Percentiles rank a stretch among this genome's conserved stretches.
Conservation (phyloP, 2,888 invertebrate genomes). For the Thumatha senex region DNA sequence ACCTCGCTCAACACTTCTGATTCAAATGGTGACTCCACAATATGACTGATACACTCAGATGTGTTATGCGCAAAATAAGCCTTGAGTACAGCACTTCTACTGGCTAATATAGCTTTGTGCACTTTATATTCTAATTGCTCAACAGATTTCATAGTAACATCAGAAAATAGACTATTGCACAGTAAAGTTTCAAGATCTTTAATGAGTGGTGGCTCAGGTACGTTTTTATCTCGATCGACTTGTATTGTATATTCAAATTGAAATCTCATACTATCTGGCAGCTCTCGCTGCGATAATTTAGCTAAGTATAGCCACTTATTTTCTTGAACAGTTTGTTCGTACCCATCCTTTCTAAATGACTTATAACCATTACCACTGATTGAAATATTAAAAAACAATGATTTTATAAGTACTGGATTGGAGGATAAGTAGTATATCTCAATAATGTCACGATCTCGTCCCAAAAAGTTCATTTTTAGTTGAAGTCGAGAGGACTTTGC, state of each 20-base stretch:
- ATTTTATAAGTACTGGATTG: constrained; percentile 66
- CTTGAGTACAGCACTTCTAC: constrained; percentile 70
- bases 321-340: constrained; percentile 66
- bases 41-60: constrained; percentile 65
- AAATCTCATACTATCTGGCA: constrained; percentile 64
- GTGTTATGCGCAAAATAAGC: constrained; percentile 77
- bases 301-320: constrained; percentile 77
- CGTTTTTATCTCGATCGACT: constrained; percentile 50
- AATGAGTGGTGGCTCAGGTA: constrained; percentile 64
- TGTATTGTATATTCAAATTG: constrained; percentile 72
- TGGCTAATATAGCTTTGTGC: constrained; percentile 72
- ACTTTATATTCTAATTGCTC: constrained; percentile 68
- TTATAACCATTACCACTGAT: constrained; percentile 68
- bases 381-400: constrained; percentile 69
- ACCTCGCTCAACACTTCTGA: constrained; percentile 68
- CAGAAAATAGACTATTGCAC: constrained; percentile 68
- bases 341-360: constrained; percentile 63
- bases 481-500: constrained; percentile 60
- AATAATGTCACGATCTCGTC: constrained; percentile 68
- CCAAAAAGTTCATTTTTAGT: constrained; percentile 72
- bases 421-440: constrained; percentile 72
- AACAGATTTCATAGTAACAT: constrained; percentile 69
- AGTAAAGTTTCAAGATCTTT: constrained; percentile 70
- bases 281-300: constrained; percentile 59
- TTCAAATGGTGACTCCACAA: constrained; percentile 68